A percentile compares a stretch with the other conserved stretches of the same genome.
These are phyloP conservation scores for Tinea trinotella DNA, from an alignment of 2,888 invertebrate genomes.

Conservation along the genomic window DNA sequence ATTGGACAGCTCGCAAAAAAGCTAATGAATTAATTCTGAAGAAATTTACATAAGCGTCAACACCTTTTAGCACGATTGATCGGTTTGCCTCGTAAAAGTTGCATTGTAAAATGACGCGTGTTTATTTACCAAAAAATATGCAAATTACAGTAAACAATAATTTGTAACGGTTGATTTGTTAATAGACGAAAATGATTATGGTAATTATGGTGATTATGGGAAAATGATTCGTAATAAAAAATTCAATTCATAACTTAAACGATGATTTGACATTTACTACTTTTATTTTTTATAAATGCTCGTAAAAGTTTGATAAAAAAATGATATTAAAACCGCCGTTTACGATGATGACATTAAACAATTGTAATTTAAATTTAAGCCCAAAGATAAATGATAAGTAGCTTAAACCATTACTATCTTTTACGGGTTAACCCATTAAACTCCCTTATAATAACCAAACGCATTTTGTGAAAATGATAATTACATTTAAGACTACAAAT, in stretches of 20 bases:
- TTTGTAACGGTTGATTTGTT: slow-evolving; percentile 71
- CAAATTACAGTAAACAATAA: slow-evolving; percentile 64
- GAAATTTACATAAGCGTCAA: slow-evolving; percentile 49
- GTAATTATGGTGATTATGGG: too few species aligned
- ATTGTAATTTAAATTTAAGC: slow-evolving; percentile 17
- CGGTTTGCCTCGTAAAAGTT: slow-evolving; percentile 60
- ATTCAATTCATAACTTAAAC: slow-evolving; percentile 29
- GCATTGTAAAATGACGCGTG: slow-evolving; percentile 54
- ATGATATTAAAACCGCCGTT: slow-evolving; percentile 22
- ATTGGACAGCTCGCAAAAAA: slow-evolving; percentile 24
- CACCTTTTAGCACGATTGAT: slow-evolving; percentile 39
- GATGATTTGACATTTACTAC: slow-evolving; percentile 60
- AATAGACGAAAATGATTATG: slow-evolving; percentile 52
- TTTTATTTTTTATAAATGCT: slow-evolving; percentile 49
- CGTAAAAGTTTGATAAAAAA: slow-evolving; percentile 38
- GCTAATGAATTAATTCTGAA: slow-evolving; percentile 56
- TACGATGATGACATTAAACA: slow-evolving; percentile 19
- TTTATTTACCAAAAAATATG: slow-evolving; percentile 53
- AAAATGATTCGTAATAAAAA: too few species aligned
- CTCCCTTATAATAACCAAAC: too few species aligned
- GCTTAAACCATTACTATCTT: slow-evolving; percentile 2
- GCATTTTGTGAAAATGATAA: too few species aligned
- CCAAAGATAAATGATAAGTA: slow-evolving; percentile 25
- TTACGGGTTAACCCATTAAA: not conserved
- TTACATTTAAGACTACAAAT: too few species aligned